Base-by-base conservation (phyloP, 2,888 invertebrate genomes). In the Reticulitermes lucifugus region DNA sequence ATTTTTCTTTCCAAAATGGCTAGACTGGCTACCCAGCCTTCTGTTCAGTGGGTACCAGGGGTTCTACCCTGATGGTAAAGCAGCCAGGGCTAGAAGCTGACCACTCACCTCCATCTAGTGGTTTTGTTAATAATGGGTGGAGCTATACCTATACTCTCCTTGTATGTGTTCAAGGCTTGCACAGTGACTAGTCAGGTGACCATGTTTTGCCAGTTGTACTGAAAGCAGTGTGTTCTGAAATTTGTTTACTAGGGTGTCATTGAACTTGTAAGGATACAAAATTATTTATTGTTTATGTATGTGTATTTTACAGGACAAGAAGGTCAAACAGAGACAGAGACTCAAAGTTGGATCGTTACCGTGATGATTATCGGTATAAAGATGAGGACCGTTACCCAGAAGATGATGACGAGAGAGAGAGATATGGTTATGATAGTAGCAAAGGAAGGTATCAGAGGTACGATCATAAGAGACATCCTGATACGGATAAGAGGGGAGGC, bases 241-340 rank as follows among this genome's bases (percentile, higher is more conserved):
- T 14, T 71, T n/a, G 9, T 25, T 12, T n/a, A 65, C 9, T 25
- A 6, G 22, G 22, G 9, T 65, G n/a, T 18, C 9, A 18, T n/a
- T 25, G 21, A 65, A 65, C 21, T 22, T 65, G 2, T 35, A 35
- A 35, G 2, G 35, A 35, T 35, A 35, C 35, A 35, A 4, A 35
- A 35, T 35, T 35, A 35, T 35, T 35, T 35, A 0, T 4, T 35
- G 35, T 35, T 4, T 35, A 35, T 55, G 18, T 18, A 18, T 18
- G 5, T 55, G 55, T 65, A n/a, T n/a, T 73, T 77, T 77, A 9
- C 22, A 77, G 77, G 77, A 46, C 21, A 7, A 81, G 81, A 59
- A 81, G 81, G 46, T 41, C 65, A n/a, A 70, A 70, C 14, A 55
- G 80, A 80, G 59, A 80, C 25, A 81, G 70, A 70, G 81, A 81